Conservation (phyloP, 2,113 vertebrate species). For the Empidonax traillii region DNA sequence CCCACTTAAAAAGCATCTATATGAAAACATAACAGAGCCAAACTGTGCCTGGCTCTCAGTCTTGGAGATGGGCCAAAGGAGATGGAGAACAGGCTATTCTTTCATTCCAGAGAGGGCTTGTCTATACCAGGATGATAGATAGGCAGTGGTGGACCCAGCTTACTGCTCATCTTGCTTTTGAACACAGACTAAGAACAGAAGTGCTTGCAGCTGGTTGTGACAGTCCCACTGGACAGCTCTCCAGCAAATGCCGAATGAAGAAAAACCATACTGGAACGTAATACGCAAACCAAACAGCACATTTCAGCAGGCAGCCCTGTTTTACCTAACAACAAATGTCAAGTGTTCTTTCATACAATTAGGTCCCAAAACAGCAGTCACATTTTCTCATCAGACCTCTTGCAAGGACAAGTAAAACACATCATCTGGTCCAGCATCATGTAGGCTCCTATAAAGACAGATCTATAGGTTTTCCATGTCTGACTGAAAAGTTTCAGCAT, state of each 20-base stretch:
- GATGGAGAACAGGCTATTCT: background rate
- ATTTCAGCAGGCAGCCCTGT: background rate
- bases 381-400: background rate
- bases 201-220: background rate
- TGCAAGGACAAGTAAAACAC: background rate
- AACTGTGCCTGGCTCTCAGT: background rate
- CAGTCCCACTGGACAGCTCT: background rate
- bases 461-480: background rate
- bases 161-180: background rate
- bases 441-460: background rate
- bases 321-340: background rate
- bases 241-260: background rate
- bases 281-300: background rate
- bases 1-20: background rate
- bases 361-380: background rate
- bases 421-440: background rate
- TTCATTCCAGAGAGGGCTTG: background rate
- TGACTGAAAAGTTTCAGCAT: background rate
- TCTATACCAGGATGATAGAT: background rate
- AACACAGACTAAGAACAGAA: background rate
- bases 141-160: background rate
- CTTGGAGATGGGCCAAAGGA: background rate
- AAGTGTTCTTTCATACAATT: background rate
- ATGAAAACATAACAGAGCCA: background rate
- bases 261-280: background rate